Conservation (phyloP, 2,113 vertebrate species). For the Cavia porcellus region DNA sequence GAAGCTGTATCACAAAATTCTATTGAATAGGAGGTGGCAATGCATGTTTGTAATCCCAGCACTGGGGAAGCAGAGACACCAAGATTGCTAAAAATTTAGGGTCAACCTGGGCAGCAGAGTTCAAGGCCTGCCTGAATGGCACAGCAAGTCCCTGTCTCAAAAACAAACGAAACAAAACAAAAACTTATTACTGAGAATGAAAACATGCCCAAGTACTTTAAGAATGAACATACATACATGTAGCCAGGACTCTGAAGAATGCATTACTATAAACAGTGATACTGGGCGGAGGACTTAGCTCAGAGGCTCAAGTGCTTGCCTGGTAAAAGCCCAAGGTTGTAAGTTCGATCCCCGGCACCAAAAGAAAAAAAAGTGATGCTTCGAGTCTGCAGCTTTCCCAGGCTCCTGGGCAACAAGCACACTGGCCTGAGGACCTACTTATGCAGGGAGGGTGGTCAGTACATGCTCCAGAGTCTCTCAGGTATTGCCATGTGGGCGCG, state of each 20-base stretch:
- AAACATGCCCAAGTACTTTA: constrained; percentile 9
- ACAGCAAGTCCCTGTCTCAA: not conserved
- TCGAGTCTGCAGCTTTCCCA: not conserved
- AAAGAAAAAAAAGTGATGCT: not conserved
- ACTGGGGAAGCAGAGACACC: not conserved
- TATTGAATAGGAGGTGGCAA: not conserved
- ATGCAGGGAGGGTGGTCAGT: fast-evolving
- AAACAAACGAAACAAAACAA: not conserved
- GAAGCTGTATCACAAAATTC: not conserved
- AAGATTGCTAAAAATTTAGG: not conserved
- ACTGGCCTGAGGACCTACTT: not conserved
- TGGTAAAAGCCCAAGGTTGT: no score
- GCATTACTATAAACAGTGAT: not conserved
- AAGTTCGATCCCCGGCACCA: no score
- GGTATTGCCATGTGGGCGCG: not conserved
- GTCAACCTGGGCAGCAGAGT: not conserved
- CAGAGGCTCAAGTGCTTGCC: no score
- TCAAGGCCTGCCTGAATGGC: not conserved
- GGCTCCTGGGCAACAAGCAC: not conserved
- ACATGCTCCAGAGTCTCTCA: not conserved
- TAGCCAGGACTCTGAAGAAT: not conserved
- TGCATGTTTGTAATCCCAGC: not conserved
- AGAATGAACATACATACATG: not conserved
- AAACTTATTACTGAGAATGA: not conserved
- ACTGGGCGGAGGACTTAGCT: no score